Base-by-base conservation (phyloP, 2,797 vertebrate genomes). In the Zenarchopterus dispar region DNA sequence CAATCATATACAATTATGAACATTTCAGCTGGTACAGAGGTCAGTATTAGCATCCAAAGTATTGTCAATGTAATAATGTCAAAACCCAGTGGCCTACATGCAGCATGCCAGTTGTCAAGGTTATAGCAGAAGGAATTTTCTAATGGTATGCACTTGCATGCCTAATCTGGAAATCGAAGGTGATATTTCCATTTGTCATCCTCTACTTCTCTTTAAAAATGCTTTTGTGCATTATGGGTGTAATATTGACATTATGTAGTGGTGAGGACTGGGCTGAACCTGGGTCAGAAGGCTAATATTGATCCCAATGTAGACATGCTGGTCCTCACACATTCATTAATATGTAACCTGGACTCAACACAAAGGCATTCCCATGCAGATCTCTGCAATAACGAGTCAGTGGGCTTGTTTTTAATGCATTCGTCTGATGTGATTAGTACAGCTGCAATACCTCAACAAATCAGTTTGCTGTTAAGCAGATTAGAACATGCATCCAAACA, bases 211-310 rank as follows among this genome's bases (percentile, higher is more conserved):
- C 36, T 55, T 39, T 54, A 45, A 68, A 66, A 62, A 64, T 23
- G n/a, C 47, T 47, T 49, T 50, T 64, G 15, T 75, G 55, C 65
- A 59, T 78, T 75, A 61, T 50, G 56, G 16, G 23, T 59, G 6
- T 54, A 45, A 18, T 57, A 72, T 62, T 70, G 71, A 67, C 62
- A 67, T 15, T 46, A 56, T 74, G 56, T 44, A 66, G 33, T 39
- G 33, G 60, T 51, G 56, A 13, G 6, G 17, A 55, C 36, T 48
- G 41, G 24, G 43, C 41, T 56, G 53, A 77, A 69, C 4, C 9
- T 8, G 57, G 62, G 49, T 73, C 66, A 77, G 31, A 67, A 66
- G 63, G 63, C 61, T 57, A 53, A 66, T 75, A 84, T 78, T 72
- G 76, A 85, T 86, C 62, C 51, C 54, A 64, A 33, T 33, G 58